Evolutionary conservation across 2,797 vertebrate genomes (phyloP).

Genomic region (Odontamblyopus lacepedii): DNA sequence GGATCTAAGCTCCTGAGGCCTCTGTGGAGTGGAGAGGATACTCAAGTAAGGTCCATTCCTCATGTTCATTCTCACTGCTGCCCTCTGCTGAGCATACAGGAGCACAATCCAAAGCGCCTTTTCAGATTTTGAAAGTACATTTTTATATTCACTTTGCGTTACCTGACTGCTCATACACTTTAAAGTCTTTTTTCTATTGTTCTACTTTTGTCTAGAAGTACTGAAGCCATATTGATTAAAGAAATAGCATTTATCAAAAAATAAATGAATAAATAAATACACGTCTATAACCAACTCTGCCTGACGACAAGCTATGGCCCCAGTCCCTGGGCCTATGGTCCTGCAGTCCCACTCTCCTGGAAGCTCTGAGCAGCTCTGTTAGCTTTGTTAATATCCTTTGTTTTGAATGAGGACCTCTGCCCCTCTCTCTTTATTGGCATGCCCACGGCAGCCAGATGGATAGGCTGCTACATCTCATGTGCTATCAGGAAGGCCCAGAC

Average conservation of each 20-base stretch:
- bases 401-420: slow-evolving; percentile 84
- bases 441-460: slow-evolving; percentile 80
- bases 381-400: slow-evolving; percentile 84
- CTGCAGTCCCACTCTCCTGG: slow-evolving; percentile 50
- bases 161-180: background rate
- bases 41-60: background rate
- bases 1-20: background rate
- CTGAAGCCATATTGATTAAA: background rate
- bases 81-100: background rate
- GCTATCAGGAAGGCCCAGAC: slow-evolving; percentile 81
- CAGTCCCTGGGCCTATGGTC: slow-evolving; percentile 53
- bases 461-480: slow-evolving; percentile 75
- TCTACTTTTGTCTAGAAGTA: background rate
- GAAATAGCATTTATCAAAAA: background rate
- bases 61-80: background rate
- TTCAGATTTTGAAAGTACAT: background rate
- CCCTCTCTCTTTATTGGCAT: slow-evolving; percentile 73
- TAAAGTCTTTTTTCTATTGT: background rate
- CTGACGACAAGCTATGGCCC: slow-evolving; percentile 73
- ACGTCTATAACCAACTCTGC: slow-evolving; percentile 66
- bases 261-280: background rate
- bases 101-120: background rate
- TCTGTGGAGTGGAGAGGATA: background rate
- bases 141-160: background rate
- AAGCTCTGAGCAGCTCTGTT: slow-evolving; percentile 67